Base-by-base conservation (phyloP, 1,140 invertebrate species). In the Drosophila mauritiana region DNA sequence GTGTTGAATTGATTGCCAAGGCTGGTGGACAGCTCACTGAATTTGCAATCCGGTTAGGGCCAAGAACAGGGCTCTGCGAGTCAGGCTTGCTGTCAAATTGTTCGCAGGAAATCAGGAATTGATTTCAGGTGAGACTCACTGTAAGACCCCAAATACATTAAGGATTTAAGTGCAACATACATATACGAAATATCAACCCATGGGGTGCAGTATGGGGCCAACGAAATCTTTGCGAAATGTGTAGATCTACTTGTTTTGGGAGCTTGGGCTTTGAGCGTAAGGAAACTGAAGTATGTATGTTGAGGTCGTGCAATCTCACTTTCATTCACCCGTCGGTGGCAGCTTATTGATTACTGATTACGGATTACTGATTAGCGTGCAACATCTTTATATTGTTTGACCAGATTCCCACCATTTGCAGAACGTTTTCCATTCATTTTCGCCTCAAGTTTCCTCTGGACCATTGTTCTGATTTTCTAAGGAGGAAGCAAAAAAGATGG, bases 331-430 rank as follows among this genome's bases (percentile, higher is more conserved):
- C n/a, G 1, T 15, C 20, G 31, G 8, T 17, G 20, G 55, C 31
- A 56, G 22, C 36, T 48, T 12, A 67, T 17, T 48, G 55, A 37
- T 37, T 48, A 25, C 63, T 6, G 39, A 57, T 62, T 52, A 37
- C 51, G 11, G 12, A 36, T 36, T 42, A 34, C 59, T 12, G 53
- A 63, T 31, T 40, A 62, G 36, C 49, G 39, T 36, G 31, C n/a
- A n/a, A 11, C 34, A 62, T 20, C 22, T 15, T 13, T 45, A 25
- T 36, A 51, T 42, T 63, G 45, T 36, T 43, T 45, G 48, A 51
- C 36, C 45, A 51, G n/a, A 67, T 67, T 67, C 49, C 43, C 59
- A 27, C 20, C 55, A 36, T 45, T 58, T 61, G 61, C 43, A 15
- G 1, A 15, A 17, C 43, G 25, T 34, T 67, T 39, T 46, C 17